Evolutionary conservation across 2,113 vertebrate species (phyloP), one percentile per base, ranked within the genome.

Genomic region (Paralichthys olivaceus): DNA sequence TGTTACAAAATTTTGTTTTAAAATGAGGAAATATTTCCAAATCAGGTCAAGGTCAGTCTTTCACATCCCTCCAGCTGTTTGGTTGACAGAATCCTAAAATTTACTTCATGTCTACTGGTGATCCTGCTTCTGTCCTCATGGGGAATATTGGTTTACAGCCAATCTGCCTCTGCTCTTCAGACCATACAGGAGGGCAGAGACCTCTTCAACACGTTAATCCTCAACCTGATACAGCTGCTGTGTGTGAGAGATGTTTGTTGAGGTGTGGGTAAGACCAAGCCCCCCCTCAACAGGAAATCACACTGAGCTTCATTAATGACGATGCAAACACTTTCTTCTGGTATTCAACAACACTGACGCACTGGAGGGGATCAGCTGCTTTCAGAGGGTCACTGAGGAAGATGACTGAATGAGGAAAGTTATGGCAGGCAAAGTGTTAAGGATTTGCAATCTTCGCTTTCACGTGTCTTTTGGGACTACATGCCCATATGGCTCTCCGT

Each of bases 201-300:
- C n/a, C 19, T 51, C 55, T 29, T 2, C 22, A 9, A 45, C 4
- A 22, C 15, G 40, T 49, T 43, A 45, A 61, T 71, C 58, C 63
- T 45, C 60, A 43, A 79, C 62, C 71, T 20, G 47, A 20, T 53
- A 11, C 71, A 80, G 78, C 69, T 77, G 80, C 72, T 77, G 60
- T 28, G 60, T 19, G 56, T 29, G 43, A 3, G 58, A 43, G 37
- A 58, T 66, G 72, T 73, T 61, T 37, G 25, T 53, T 56, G 73
- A 58, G 61, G 65, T 15, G 77, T 69, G 74, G 22, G 58, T 79
- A 37, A 83, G 69, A 59, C 60, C 32, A 73, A 69, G 51, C 56
- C 7, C 74, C 71, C 66, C 37, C 75, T 65, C 68, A 43, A 83
- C 86, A 72, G 83, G 80, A 91, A 88, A 77, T 63, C 22, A 14